A percentile compares a stretch with the other conserved stretches of the same genome.
Conservation (phyloP, 2,888 invertebrate species). For the Ophioninae sp. region DNA sequence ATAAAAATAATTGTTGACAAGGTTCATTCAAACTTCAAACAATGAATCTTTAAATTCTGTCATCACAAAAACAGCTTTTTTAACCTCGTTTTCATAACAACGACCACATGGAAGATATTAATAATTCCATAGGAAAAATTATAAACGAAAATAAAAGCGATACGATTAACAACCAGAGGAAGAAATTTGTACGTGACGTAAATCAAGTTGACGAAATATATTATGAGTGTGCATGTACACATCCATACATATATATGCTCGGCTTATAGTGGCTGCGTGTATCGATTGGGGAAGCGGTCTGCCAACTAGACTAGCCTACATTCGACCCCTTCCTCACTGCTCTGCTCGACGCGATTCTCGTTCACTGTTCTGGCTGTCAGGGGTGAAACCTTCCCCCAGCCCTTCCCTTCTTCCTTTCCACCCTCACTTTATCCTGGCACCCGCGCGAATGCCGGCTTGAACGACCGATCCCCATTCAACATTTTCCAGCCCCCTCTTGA, state of each 20-base stretch:
- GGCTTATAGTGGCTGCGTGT: constrained; percentile 67
- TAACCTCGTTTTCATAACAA: too few relatives aligned
- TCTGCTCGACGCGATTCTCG: constrained; percentile 46
- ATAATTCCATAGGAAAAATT: too few relatives aligned
- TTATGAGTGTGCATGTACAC: too few relatives aligned
- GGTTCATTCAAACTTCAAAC: too few relatives aligned
- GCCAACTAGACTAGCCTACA: constrained; percentile 78
- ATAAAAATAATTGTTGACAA: too few relatives aligned
- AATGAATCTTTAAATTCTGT: too few relatives aligned
- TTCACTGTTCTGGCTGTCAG: constrained; percentile 28
- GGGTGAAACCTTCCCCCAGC: constrained; percentile 55
- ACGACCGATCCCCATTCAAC: constrained; percentile 74
- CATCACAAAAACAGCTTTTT: too few relatives aligned
- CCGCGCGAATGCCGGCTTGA: constrained; percentile 42
- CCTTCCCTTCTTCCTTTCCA: constrained; percentile 47
- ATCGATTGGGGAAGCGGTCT: constrained; percentile 80
- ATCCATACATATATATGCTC: background rate
- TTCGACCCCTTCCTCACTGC: constrained; percentile 70
- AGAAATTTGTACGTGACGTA: background rate
- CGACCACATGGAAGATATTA: too few relatives aligned
- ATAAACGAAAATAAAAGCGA: too few relatives aligned
- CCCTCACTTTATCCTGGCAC: constrained; percentile 23
- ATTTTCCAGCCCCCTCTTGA: constrained; percentile 68
- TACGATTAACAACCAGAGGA: background rate
- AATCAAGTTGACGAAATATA: background rate